phyloP scores from a whole-genome alignment of 2,797 vertebrate species.

The Coccyzus lansbergi region DNA sequence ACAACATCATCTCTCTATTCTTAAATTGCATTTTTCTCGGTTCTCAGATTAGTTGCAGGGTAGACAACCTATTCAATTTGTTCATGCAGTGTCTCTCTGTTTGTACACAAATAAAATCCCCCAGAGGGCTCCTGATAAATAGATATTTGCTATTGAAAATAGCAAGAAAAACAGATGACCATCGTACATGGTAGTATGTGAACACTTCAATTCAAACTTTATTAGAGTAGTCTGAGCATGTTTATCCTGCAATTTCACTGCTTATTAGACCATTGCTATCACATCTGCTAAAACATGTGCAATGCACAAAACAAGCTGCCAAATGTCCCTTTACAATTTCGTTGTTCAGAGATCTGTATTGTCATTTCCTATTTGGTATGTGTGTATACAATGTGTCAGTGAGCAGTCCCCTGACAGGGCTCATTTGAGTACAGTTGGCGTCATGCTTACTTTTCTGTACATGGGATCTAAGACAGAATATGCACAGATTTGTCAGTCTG shows the following conservation, averaged over 20 bases:
- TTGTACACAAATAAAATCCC: neutral
- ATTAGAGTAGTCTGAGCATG: neutral
- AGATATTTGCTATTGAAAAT: neutral
- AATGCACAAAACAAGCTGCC: neutral
- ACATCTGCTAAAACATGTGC: neutral
- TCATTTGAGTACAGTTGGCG: neutral
- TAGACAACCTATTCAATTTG: neutral
- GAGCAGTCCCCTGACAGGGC: neutral
- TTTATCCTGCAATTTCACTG: neutral
- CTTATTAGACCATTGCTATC: conserved; percentile 11
- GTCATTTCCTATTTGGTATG: neutral
- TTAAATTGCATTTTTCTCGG: neutral
- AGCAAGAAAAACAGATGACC: neutral
- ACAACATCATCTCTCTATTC: neutral
- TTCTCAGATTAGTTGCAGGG: neutral
- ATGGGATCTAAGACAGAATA: neutral
- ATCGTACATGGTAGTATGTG: neutral
- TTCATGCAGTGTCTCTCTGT: neutral
- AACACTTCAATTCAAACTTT: neutral
- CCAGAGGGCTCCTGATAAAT: neutral
- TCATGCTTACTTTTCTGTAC: neutral
- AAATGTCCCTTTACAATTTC: neutral
- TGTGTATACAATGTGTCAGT: neutral
- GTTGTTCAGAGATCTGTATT: neutral
- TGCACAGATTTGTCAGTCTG: neutral